Percentiles rank a stretch among this genome's conserved stretches.
Conservation (phyloP, 2,888 invertebrate species). For the Liopterus haemorrhoidalis region DNA sequence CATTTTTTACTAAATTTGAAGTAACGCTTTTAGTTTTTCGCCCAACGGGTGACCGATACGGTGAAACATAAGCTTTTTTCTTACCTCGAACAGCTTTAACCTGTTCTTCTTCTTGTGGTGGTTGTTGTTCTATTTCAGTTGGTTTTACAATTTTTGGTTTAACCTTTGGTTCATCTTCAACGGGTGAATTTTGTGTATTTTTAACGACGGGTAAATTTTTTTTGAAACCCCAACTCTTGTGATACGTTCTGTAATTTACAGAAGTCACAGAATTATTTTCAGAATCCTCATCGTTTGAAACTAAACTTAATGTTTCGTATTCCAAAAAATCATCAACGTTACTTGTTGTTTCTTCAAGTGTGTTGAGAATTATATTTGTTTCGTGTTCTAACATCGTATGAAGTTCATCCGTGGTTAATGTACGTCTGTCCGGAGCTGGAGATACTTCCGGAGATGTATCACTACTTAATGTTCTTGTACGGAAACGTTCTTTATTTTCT, state of each 20-base stretch:
- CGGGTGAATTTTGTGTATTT: slow-evolving; percentile 39
- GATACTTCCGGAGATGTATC: slow-evolving; percentile 24
- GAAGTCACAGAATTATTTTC: slow-evolving; percentile 56
- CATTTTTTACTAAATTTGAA: slow-evolving; percentile 42
- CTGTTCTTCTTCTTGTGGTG: slow-evolving; percentile 29
- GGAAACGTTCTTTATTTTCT: slow-evolving; percentile 67
- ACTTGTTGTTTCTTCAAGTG: slow-evolving; percentile 48
- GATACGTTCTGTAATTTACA: slow-evolving; percentile 55
- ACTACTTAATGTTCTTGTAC: slow-evolving; percentile 61
- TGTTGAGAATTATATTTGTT: slow-evolving; percentile 52
- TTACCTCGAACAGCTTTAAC: slow-evolving; percentile 51
- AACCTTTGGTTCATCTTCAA: slow-evolving; percentile 37
- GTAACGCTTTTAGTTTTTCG: slow-evolving; percentile 36
- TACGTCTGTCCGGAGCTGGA: slow-evolving; percentile 31
- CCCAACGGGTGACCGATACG: slow-evolving; percentile 10
- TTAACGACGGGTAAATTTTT: slow-evolving; percentile 48
- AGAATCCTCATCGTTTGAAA: slow-evolving; percentile 67
- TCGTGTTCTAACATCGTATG: slow-evolving; percentile 51
- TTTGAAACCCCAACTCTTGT: slow-evolving; percentile 49
- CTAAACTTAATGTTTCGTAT: slow-evolving; percentile 61
- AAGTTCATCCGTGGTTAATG: slow-evolving; percentile 42
- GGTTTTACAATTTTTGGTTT: slow-evolving; percentile 60
- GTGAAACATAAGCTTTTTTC: slow-evolving; percentile 60
- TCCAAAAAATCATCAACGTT: slow-evolving; percentile 49
- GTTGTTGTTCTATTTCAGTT: slow-evolving; percentile 29